phyloP scores from a whole-genome alignment of 2,888 invertebrate genomes.

The Drosophila quasianomalipes region DNA sequence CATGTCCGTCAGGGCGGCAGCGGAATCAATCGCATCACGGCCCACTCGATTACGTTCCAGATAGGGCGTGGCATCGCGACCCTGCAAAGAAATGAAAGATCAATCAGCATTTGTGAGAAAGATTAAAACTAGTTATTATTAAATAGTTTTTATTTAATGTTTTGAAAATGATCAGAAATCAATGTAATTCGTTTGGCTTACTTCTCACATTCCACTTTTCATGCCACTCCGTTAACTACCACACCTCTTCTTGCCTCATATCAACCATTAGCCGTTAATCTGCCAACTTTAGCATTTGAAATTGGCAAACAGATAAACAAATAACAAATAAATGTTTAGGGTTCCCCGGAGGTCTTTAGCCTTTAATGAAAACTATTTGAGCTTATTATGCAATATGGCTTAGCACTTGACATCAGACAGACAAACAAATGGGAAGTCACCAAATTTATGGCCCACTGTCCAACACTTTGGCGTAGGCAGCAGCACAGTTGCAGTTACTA shows the following conservation, averaged over 20 bases:
- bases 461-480: slow-evolving; percentile 51
- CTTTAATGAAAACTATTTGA: slow-evolving; percentile 44
- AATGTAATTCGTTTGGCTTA: not conserved
- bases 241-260: not conserved
- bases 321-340: not conserved
- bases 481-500: slow-evolving; percentile 21
- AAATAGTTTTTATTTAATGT: not conserved
- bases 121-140: not conserved
- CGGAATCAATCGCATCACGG: slow-evolving; percentile 97
- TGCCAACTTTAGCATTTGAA: not conserved
- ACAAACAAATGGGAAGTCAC: slow-evolving; percentile 45
- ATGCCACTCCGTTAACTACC: not conserved
- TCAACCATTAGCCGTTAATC: slow-evolving; percentile 2
- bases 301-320: slow-evolving; percentile 1
- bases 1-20: slow-evolving; percentile 97
- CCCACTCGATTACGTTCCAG: slow-evolving; percentile 97
- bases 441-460: slow-evolving; percentile 70
- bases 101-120: not conserved
- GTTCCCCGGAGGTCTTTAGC: slow-evolving; percentile 13
- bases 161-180: not conserved
- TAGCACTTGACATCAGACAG: slow-evolving; percentile 45
- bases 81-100: slow-evolving; percentile 87
- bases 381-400: slow-evolving; percentile 61
- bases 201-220: not conserved
- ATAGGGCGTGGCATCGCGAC: slow-evolving; percentile 97